These are phyloP conservation scores for Alfaro cultratus DNA, from an alignment of 2,797 vertebrate genomes.

Conservation along the genomic window DNA sequence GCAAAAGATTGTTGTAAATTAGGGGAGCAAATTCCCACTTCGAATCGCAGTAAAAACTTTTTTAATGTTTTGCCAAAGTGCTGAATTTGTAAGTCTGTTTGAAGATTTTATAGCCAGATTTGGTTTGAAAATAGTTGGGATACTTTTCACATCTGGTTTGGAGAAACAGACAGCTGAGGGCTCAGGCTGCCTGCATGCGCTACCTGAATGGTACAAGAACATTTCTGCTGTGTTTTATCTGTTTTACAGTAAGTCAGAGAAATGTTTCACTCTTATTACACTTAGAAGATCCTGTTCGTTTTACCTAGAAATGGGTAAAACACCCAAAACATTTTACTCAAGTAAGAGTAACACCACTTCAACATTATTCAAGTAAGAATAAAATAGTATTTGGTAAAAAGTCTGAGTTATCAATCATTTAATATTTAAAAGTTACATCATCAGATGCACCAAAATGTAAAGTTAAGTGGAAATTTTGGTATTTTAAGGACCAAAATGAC, in stretches of 20 bases:
- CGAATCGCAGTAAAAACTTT: not conserved
- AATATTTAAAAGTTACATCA: no score
- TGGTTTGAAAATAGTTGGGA: not conserved
- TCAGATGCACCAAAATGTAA: no score
- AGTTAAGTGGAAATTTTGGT: no score
- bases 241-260: not conserved
- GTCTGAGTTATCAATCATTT: no score
- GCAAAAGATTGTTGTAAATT: not conserved
- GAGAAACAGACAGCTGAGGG: not conserved
- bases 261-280: not conserved
- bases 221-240: not conserved
- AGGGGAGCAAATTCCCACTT: not conserved
- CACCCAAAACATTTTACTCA: no score
- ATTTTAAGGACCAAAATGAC: no score
- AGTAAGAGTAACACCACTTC: no score
- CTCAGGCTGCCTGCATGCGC: not conserved
- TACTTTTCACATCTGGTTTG: not conserved
- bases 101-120: not conserved
- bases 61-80: not conserved
- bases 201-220: not conserved
- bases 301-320: no score
- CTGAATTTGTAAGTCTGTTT: not conserved
- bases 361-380: no score
- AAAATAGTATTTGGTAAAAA: no score
- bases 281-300: not conserved